phyloP scores from a whole-genome alignment of 2,888 invertebrate genomes.

The Melanostoma mellinum region DNA sequence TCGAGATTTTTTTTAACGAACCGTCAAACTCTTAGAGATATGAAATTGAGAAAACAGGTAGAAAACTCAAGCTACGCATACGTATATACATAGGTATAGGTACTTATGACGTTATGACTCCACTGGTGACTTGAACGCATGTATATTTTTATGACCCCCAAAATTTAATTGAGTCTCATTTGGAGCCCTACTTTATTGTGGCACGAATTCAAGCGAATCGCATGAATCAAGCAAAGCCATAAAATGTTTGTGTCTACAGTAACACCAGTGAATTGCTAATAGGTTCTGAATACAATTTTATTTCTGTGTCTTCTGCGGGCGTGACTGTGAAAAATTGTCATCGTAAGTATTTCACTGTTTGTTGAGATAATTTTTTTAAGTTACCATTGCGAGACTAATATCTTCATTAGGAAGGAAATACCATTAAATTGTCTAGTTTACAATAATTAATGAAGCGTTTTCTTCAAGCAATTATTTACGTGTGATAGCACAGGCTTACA shows the following conservation, averaged over 20 bases:
- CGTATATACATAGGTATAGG: too few species aligned
- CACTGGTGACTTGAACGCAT: constrained; percentile 19
- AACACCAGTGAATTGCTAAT: constrained; percentile 44
- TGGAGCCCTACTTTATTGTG: constrained; percentile 13
- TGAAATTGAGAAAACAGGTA: neutral
- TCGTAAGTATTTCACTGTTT: neutral
- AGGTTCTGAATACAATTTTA: constrained; percentile 16
- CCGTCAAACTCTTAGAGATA: too few species aligned
- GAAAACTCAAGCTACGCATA: neutral
- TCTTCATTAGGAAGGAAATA: constrained; percentile 36
- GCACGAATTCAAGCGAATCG: constrained; percentile 54
- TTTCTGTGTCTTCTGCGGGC: constrained; percentile 19
- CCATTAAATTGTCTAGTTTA: too few species aligned
- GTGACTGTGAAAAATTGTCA: constrained; percentile 24
- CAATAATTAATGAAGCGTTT: too few species aligned
- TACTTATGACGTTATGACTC: neutral
- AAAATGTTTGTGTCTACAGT: constrained; percentile 47
- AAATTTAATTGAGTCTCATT: constrained; percentile 54
- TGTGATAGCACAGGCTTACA: too few species aligned
- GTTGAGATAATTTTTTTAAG: constrained; percentile 10
- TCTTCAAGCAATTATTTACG: too few species aligned
- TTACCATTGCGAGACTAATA: constrained; percentile 64
- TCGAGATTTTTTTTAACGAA: too few species aligned
- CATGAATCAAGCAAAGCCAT: constrained; percentile 31
- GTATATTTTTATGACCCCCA: constrained; percentile 43